Conservation (phyloP, 92 coral and sea anemone species). For the Epizoanthus ramosus region DNA sequence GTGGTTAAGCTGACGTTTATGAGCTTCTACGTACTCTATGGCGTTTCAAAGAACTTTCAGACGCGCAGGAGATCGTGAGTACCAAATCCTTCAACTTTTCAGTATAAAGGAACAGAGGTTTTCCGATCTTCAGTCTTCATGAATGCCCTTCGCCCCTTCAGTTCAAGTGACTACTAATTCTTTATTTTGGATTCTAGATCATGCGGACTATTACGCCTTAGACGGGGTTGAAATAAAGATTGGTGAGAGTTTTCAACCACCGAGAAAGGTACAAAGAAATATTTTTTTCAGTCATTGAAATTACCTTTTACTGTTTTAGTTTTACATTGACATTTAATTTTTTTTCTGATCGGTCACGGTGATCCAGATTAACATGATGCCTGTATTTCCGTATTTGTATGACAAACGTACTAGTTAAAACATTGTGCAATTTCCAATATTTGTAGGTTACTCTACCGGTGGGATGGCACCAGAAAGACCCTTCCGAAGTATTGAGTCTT, state of each 20-base stretch:
- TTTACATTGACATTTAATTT: neutral
- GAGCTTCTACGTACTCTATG: neutral
- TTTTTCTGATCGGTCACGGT: neutral
- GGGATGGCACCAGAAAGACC: slow-evolving; percentile 96
- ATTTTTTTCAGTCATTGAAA: neutral
- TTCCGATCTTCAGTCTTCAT: neutral
- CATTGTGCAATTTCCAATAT: neutral
- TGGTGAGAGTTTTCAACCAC: slow-evolving; percentile 90
- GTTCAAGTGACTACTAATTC: neutral
- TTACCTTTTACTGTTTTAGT: neutral
- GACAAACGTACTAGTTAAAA: neutral
- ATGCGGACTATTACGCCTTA: slow-evolving; percentile 82
- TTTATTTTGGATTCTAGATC: slow-evolving; percentile 60
- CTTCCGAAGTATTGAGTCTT: slow-evolving; percentile 76
- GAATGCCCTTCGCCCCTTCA: neutral
- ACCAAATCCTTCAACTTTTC: neutral
- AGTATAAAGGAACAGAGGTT: neutral
- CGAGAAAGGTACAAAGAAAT: slow-evolving; percentile 74
- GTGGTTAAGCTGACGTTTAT: neutral
- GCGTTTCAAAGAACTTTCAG: slow-evolving; percentile 43
- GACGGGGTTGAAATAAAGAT: slow-evolving; percentile 93
- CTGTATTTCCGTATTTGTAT: neutral
- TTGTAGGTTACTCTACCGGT: slow-evolving; percentile 92
- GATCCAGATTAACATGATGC: neutral
- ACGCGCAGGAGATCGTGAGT: slow-evolving; percentile 42